phyloP scores from a whole-genome alignment of 2,888 invertebrate genomes.

The Masnerella sp. region DNA sequence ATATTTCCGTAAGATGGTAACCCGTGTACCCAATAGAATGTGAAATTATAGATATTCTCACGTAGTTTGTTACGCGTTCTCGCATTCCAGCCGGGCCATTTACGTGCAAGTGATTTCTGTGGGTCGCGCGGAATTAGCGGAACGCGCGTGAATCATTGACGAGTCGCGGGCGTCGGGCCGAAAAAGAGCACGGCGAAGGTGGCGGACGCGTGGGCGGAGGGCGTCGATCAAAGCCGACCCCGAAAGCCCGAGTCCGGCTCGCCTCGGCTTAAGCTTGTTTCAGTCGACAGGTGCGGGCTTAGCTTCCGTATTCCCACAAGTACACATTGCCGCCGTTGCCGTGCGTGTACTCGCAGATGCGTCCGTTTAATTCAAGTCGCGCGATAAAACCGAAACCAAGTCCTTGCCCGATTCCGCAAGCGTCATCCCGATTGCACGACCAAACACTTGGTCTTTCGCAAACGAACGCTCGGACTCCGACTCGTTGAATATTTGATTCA shows the following conservation, averaged over 20 bases:
- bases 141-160: slow-evolving; percentile 8
- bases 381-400: slow-evolving; percentile 69
- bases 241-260: slow-evolving; percentile 60
- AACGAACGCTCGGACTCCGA: slow-evolving; percentile 68
- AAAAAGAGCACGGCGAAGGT: no score
- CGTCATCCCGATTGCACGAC: slow-evolving; percentile 46
- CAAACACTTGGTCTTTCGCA: slow-evolving; percentile 65
- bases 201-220: no score
- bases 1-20: slow-evolving; percentile 56
- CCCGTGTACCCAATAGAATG: slow-evolving; percentile 45
- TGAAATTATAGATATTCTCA: slow-evolving; percentile 49
- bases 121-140: slow-evolving; percentile 4
- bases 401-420: slow-evolving; percentile 1
- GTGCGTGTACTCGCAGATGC: slow-evolving; percentile 45
- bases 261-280: slow-evolving; percentile 71
- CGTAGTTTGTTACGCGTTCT: slow-evolving; percentile 15
- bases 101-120: slow-evolving; percentile 30
- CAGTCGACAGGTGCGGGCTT: slow-evolving; percentile 68
- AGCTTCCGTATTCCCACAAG: slow-evolving; percentile 53
- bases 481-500: slow-evolving; percentile 74
- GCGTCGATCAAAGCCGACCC: slow-evolving; percentile 45
- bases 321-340: slow-evolving; percentile 41
- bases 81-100: slow-evolving; percentile 7
- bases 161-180: slow-evolving; percentile 28
- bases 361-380: slow-evolving; percentile 66